Base-by-base conservation (phyloP, 2,888 invertebrate genomes). In the Eupeodes latifasciatus region DNA sequence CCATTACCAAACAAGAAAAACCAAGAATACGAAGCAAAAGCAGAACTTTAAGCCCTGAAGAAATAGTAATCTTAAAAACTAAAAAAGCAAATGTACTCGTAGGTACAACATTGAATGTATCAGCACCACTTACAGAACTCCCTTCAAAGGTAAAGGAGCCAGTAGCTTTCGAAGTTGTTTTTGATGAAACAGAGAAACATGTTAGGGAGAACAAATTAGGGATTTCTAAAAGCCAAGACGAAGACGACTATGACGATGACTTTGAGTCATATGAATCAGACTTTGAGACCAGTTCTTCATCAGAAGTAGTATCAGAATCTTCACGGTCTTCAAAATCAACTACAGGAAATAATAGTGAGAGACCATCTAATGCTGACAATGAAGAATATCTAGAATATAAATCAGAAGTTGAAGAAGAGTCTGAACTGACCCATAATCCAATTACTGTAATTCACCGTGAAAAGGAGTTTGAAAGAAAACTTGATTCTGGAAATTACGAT, bases 401-500 rank as follows among this genome's bases (percentile, higher is more conserved):
- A 6, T 75, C 80, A 34, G 85, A 75, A 4, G 90, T 89, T 0
- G 92, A 92, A 16, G 92, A 92, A 5, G 92, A 92, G 49, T 92
- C 92, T 11, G 92, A 93, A 71, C 90, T 91, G 47, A 93, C 93
- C 0, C 92, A 93, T 85, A 92, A 92, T 71, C 92, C 93, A 0
- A 90, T 92, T 5, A 93, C 93, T 0, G 92, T 93, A 3, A 93
- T 93, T 72, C 93, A 91, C n/a, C 90, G 91, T 0, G 92, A 92
- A 34, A 93, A 91, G 16, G 95, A 95, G 77, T 93, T 94, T 69
- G 95, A 95, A 82, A 93, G 93, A 55, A 95, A 95, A 92, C 90
- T 95, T 72, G 95, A 95, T 91, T 95, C 95, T 0, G 95, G 95
- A 0, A 94, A 94, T 90, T 95, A 95, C 90, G 95, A 95, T 59